Evolutionary conservation across 2,797 vertebrate species (phyloP).

Genomic region (Crocidura indochinensis): DNA sequence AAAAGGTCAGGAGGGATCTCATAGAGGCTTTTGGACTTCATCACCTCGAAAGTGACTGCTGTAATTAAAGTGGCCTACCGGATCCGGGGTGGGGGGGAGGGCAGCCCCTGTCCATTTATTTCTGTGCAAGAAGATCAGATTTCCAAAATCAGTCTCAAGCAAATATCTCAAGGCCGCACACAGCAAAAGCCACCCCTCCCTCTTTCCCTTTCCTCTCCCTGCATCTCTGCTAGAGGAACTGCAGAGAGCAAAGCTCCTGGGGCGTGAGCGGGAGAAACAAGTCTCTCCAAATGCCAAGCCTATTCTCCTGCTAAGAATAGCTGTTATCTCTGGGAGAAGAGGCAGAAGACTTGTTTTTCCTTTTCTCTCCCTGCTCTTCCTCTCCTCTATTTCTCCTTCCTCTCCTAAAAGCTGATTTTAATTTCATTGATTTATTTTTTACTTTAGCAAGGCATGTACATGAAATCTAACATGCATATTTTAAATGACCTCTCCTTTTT

Average conservation of each 20-base stretch:
- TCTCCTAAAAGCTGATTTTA: neutral
- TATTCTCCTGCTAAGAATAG: constrained; percentile 38
- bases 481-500: too few relatives aligned
- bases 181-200: rapidly evolving
- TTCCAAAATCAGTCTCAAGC: neutral
- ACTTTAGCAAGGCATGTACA: too few relatives aligned
- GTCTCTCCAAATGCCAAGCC: neutral
- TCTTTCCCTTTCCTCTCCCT: neutral
- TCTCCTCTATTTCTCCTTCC: neutral
- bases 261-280: neutral
- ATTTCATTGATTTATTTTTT: too few relatives aligned
- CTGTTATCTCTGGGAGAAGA: constrained; percentile 50
- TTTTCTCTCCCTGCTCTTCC: neutral
- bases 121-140: neutral
- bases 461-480: too few relatives aligned
- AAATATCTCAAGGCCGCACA: neutral
- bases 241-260: constrained; percentile 24
- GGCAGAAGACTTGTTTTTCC: constrained; percentile 50
- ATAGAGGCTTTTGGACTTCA: neutral
- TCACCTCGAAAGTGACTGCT: constrained; percentile 44
- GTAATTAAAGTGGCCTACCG: constrained; percentile 29
- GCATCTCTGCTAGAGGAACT: neutral
- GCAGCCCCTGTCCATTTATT: neutral
- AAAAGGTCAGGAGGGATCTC: neutral
- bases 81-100: neutral